Evolutionary conservation across 2,888 invertebrate species (phyloP).

Genomic region (Girardia tigrina): DNA sequence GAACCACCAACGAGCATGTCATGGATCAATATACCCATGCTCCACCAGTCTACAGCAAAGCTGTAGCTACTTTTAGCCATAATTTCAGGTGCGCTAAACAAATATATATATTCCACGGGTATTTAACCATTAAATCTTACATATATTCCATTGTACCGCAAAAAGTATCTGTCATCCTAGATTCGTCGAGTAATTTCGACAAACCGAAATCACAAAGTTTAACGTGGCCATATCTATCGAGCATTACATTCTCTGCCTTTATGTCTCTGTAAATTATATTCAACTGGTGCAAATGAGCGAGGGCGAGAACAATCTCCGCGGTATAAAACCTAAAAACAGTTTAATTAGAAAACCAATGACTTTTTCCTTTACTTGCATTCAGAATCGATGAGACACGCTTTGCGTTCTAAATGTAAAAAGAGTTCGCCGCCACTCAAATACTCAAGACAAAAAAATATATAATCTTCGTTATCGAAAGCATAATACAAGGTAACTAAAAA

Average conservation of each 20-base stretch:
- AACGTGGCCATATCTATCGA: conserved; percentile 81
- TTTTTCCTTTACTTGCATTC: conserved; percentile 65
- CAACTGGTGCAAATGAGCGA: conserved; percentile 78
- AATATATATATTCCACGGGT: background rate
- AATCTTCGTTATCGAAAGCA: conserved; percentile 98
- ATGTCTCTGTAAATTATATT: conserved; percentile 90
- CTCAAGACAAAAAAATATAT: conserved; percentile 94
- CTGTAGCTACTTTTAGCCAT: conserved; percentile 88
- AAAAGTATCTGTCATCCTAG: conserved; percentile 78
- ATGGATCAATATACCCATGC: conserved; percentile 87
- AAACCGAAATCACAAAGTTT: conserved; percentile 97
- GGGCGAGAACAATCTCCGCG: conserved; percentile 84
- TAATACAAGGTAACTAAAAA: conserved; percentile 97
- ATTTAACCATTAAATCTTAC: conserved; percentile 50
- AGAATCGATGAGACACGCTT: conserved; percentile 95
- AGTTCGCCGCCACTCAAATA: conserved; percentile 96
- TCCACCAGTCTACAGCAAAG: conserved; percentile 99
- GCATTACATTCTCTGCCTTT: conserved; percentile 91
- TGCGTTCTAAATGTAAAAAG: conserved; percentile 94
- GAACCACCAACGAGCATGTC: conserved; percentile 97
- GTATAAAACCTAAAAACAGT: conserved; percentile 69
- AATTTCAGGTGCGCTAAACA: conserved; percentile 85
- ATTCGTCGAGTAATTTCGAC: conserved; percentile 72
- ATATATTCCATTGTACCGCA: conserved; percentile 98
- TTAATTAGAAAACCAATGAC: background rate